phyloP scores from a whole-genome alignment of 2,888 invertebrate species.

The Panzeria rudis region DNA sequence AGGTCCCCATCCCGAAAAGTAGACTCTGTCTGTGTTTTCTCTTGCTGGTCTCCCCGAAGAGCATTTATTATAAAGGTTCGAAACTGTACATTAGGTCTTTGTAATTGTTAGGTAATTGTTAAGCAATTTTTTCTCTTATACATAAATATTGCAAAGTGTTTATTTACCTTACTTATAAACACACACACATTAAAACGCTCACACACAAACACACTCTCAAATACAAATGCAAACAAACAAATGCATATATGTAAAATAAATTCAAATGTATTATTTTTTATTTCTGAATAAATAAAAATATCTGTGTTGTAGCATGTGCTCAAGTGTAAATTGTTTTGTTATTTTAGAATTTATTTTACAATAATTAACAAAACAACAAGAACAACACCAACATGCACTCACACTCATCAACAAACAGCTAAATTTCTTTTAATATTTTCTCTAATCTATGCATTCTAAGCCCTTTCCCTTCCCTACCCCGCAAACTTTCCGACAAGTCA shows the following conservation, averaged over 20 bases:
- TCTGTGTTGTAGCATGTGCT: conserved; percentile 65
- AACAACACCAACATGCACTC: conserved; percentile 22
- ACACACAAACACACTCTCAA: background rate
- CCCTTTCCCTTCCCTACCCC: background rate
- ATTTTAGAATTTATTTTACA: conserved; percentile 73
- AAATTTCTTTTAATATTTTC: conserved; percentile 45
- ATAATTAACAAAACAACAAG: conserved; percentile 71
- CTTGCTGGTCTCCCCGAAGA: too few species aligned
- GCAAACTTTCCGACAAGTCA: background rate
- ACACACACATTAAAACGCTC: background rate
- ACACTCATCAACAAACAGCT: conserved; percentile 29
- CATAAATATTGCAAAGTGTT: conserved; percentile 13
- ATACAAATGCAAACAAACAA: conserved; percentile 12
- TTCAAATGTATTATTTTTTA: conserved; percentile 51
- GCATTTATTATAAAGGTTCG: too few species aligned
- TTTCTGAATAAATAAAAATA: conserved; percentile 45
- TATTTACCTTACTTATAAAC: conserved; percentile 40
- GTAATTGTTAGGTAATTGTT: conserved; percentile 62
- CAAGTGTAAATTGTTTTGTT: conserved; percentile 73
- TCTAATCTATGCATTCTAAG: conserved; percentile 51
- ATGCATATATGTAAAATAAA: conserved; percentile 30
- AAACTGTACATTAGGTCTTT: conserved; percentile 20
- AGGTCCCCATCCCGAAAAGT: too few species aligned
- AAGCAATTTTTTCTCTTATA: conserved; percentile 10
- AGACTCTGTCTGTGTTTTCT: too few species aligned